Base-by-base conservation (phyloP, 2,113 vertebrate species). In the Trochalopteron elliotii region DNA sequence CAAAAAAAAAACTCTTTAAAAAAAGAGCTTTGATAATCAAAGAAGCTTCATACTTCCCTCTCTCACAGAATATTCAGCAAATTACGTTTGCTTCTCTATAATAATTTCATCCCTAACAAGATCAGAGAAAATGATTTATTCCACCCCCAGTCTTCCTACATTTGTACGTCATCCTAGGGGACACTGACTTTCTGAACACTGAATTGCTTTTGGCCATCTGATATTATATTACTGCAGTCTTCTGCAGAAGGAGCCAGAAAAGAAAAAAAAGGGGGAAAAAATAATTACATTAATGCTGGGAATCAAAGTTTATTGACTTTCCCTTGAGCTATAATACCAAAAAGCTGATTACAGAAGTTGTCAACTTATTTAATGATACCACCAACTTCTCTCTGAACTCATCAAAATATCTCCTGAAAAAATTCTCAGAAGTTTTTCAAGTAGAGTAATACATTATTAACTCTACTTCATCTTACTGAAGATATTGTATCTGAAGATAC, bases 251-350 rank as follows among this genome's bases (percentile, higher is more conserved):
- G 57, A 98, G 95, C 82, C 82, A 96, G 94, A 88, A 83, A 86
- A 92, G 90, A 71, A 45, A 83, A 75, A 60, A 30, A 95, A 37
- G 1, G 1, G 7, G 12, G 15, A 5, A 5, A 2, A 21, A 98
- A 98, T 98, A 98, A 98, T 98, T 98, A 97, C 92, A 97, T 98
- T 97, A 98, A 98, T 98, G 97, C 94, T 95, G 74, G 64, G 89
- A 98, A 98, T 98, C 97, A 98, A 98, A 98, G 98, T 97, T 98
- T 98, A 98, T 98, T 98, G 98, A 98, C 97, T 98, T 97, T 98
- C 98, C 98, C 97, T 98, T 97, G 97, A 97, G 98, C 97, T 95
- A 79, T 83, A 94, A 96, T 97, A 97, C 93, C 95, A 97, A 97
- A 98, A 97, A 97, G 90, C 95, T 96, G 90, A 97, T 96, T 98